Base-by-base conservation (phyloP, 2,888 invertebrate species). In the Chloroclysta siterata region DNA sequence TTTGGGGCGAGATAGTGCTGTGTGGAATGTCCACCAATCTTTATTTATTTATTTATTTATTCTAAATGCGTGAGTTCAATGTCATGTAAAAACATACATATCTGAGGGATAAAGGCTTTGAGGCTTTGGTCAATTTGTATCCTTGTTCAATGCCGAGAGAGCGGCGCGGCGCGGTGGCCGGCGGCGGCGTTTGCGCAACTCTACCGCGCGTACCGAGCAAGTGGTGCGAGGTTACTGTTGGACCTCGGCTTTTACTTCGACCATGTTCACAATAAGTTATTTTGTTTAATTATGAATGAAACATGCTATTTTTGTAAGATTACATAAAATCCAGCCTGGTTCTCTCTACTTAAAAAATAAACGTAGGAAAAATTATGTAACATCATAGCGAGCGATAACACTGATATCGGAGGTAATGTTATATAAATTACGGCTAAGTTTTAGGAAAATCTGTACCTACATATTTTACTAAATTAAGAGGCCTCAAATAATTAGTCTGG, bases 111-210 rank as follows among this genome's bases (percentile, higher is more conserved):
- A n/a, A 33, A 15, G 44, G 50, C 14, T 41, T 29, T n/a, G n/a
- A n/a, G n/a, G n/a, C n/a, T n/a, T n/a, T 22, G 46, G 53, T 39
- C 13, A 55, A 41, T 76, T 74, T 60, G 77, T 80, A 77, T 84
- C 83, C 84, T 80, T 76, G 83, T 82, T 85, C 92, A 92, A 90
- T 92, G 92, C 84, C 91, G 88, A 92, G 92, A 92, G 92, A 92
- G 74, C 81, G 91, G 88, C n/a, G n/a, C 77, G 65, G 59, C 36
- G 36, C 36, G 36, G 11, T 39, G 36, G 36, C 36, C 36, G 36
- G 36, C 36, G 36, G 58, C 57, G 63, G 75, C 76, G 78, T 75
- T 83, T 83, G 78, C 82, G 82, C 82, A 84, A 84, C 65, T 47
- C 53, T 28, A 55, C 65, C 71, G 75, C 75, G 79, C 72, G 70